Evolutionary conservation across 2,113 vertebrate genomes (phyloP), one percentile per base, ranked within the genome.

Genomic region (Oncorhynchus tshawytscha): DNA sequence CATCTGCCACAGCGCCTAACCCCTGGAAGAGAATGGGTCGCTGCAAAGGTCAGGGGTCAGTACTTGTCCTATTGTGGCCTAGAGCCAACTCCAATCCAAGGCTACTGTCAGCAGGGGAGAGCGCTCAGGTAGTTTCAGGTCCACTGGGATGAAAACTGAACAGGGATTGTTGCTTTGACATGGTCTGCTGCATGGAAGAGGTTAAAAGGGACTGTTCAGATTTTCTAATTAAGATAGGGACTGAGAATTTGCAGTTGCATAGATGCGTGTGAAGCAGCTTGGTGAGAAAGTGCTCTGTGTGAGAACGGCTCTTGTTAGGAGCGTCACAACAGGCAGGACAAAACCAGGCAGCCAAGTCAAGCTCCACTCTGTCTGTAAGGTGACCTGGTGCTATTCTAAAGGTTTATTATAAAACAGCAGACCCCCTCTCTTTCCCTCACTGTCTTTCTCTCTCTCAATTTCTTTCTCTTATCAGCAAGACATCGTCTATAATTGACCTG

Each of bases 401-500:
- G 31, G 87, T 79, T 76, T 71, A 78, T 87, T 89, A 72, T 81
- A 89, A 88, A 89, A 89, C 89, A 90, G 87, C 83, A 82, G 80
- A 84, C 89, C 71, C 82, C 84, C 88, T 84, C 87, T 89, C 90
- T 34, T 62, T 68, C 78, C 62, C 75, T 75, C 79, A 29, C 73
- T 81, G 78, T 76, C 22, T 67, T 79, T 79, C 84, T 84, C 81
- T 83, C 74, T 9, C 48, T 79, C 84, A 84, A 51, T 78, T 73
- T 79, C 82, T 82, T 89, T 87, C 82, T 85, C 84, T 85, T 91
- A 91, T 91, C 93, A 90, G 87, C 85, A 82, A 94, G 91, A 92
- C 91, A 88, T 89, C 92, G 71, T 87, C 93, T 90, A 93, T 95
- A 95, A 93, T 95, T 93, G 94, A 94, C 93, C 90, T 91, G 89